phyloP scores from a whole-genome alignment of 2,113 vertebrate genomes.

The Chaetodon trifascialis region DNA sequence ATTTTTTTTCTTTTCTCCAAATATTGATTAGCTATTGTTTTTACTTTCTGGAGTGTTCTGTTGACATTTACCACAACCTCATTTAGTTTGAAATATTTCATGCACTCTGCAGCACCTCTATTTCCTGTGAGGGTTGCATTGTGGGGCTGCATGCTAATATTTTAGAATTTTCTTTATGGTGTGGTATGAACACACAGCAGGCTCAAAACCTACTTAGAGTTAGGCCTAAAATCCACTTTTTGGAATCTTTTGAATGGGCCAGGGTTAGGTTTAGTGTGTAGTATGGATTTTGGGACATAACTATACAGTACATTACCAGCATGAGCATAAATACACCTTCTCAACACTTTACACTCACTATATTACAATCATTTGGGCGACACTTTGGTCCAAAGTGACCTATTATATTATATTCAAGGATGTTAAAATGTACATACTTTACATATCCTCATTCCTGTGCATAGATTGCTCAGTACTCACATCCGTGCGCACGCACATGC shows the following conservation, averaged over 20 bases:
- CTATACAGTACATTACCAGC: background rate
- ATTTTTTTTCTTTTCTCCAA: too few relatives aligned
- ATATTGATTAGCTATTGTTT: too few relatives aligned
- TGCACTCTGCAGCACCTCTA: too few relatives aligned
- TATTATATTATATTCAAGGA: background rate
- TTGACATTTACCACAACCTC: background rate
- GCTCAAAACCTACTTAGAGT: background rate
- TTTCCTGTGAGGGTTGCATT: background rate
- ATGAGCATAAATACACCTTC: background rate
- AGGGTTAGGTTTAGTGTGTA: background rate
- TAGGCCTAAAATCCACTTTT: too few relatives aligned
- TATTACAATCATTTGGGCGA: background rate
- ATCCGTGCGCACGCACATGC: background rate
- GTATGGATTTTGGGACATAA: background rate
- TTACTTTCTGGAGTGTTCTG: background rate
- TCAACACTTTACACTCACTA: background rate
- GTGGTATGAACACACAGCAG: background rate
- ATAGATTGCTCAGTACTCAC: background rate
- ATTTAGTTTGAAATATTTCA: background rate
- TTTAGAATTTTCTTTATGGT: background rate
- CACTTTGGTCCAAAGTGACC: background rate
- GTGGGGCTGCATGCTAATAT: background rate
- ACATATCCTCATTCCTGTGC: too few relatives aligned
- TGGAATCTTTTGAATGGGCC: too few relatives aligned
- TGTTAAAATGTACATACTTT: too few relatives aligned